Base-by-base conservation (phyloP, 2,888 invertebrate genomes). In the Cheilosia vernalis region DNA sequence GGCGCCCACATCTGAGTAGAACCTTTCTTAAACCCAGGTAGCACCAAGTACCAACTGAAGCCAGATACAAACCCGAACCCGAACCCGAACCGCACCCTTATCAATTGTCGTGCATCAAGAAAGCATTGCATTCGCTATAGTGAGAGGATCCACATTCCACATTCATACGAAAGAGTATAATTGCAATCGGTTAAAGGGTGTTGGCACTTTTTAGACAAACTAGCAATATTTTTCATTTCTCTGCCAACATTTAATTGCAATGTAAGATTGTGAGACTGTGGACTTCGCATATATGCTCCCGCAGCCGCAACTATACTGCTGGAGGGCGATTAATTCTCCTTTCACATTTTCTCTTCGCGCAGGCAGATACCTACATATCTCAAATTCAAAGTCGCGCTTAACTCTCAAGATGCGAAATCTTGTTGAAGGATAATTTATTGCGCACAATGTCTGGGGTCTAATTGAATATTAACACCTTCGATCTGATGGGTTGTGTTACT, bases 401-500 rank as follows among this genome's bases (percentile, higher is more conserved):
- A 2, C 64, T 56, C 64, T 15, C 67, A 42, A 67, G 84, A 80
- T 74, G 64, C 58, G 42, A 58, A 84, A 79, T 84, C 85, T 81
- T 74, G 81, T 81, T 85, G 76, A 80, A 60, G 69, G 70, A 85
- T 85, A 85, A 85, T 85, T 85, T 85, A 85, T 85, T 53, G 70
- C 76, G 51, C 61, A 51, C 66, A 77, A 77, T 77, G 85, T 81
- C 85, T 85, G 61, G 81, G 85, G 81, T 91, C 91, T 91, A 91
- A 91, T 91, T 91, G 91, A 91, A 91, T 91, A 91, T 91, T 91
- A 91, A 91, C 91, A 91, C 91, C 91, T 91, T 90, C 80, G 81
- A 85, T 85, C 80, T 76, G 72, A 77, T 72, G 24, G 81, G 67
- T 77, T 81, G 67, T 72, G 51, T 72, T 80, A 60, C n/a, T 63